phyloP scores from a whole-genome alignment of 2,888 invertebrate species.

The Lasioglossum malachurum region DNA sequence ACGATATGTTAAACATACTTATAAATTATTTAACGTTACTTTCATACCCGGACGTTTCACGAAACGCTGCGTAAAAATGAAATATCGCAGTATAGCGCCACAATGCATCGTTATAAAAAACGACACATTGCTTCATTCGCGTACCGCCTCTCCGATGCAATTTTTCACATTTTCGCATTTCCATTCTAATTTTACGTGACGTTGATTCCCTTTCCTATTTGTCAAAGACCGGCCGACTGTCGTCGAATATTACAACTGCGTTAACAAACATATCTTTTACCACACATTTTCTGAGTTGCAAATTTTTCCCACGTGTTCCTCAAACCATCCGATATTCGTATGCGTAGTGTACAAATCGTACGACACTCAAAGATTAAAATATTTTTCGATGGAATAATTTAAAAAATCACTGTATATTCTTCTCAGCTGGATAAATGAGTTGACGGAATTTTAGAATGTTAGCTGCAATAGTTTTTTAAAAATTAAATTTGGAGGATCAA shows the following conservation, averaged over 20 bases:
- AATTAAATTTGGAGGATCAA: not conserved
- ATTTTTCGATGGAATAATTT: not conserved
- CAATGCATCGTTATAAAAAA: slow-evolving; percentile 2
- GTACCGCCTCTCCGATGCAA: not conserved
- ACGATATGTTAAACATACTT: not conserved
- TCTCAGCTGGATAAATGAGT: not conserved
- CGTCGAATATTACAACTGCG: not conserved
- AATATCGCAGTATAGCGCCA: not conserved
- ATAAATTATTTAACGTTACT: not conserved
- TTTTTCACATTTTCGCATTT: not conserved
- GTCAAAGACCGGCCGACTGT: not conserved
- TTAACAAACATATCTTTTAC: not conserved
- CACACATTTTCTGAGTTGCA: not conserved
- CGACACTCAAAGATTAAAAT: not conserved
- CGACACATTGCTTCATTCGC: not conserved
- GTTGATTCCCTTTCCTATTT: not conserved
- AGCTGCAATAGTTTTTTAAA: too few relatives aligned
- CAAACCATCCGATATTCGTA: not conserved
- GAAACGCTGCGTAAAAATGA: not conserved
- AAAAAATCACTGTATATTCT: not conserved
- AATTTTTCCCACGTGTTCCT: not conserved
- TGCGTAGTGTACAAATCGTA: too few relatives aligned
- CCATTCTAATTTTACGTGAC: slow-evolving; percentile 5
- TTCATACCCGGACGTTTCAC: not conserved
- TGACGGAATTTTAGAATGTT: too few relatives aligned